Evolutionary conservation across 1,140 invertebrate genomes (phyloP), one percentile per base, ranked within the genome.

Genomic region (Popillia japonica): DNA sequence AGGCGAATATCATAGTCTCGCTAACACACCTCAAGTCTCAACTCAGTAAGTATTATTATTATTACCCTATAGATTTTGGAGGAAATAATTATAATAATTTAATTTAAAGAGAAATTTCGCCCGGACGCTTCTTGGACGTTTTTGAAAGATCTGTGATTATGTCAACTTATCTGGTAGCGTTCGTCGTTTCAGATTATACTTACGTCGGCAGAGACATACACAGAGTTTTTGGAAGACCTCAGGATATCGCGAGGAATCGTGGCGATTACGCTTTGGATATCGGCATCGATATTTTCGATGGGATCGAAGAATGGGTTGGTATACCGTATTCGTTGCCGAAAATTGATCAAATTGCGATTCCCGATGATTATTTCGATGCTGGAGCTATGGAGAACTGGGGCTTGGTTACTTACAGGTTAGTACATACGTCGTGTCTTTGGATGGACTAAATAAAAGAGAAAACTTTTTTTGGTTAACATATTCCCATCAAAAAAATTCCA

Each of bases 351-450:
- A 88, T 93, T 48, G 92, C 92, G n/a, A 90, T 94, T 75, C 93
- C 93, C 0, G 92, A 94, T 64, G 73, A 76, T 40, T 78, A 75
- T 86, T 94, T 94, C 87, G 87, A 89, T 11, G 90, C 92, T 0
- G 94, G 90, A 0, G 91, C 85, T 41, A 94, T 94, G 93, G 93
- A 94, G 81, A 93, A 93, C 82, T 93, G 92, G 92, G 92, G 92
- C 0, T 84, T 95, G 3, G 91, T 95, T 14, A 94, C 92, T 1
- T 95, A 93, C 86, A 89, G 48, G 48, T 55, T n/a, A n/a, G 48
- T n/a, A 55, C n/a, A n/a, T n/a, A n/a, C n/a, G n/a, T n/a, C n/a
- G n/a, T n/a, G n/a, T n/a, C n/a, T n/a, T n/a, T n/a, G n/a, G n/a
- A n/a, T n/a, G n/a, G n/a, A n/a, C n/a, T n/a, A n/a, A n/a, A n/a